These are phyloP conservation scores for Calypte anna DNA, from an alignment of 2,113 vertebrate genomes.

Conservation along the genomic window DNA sequence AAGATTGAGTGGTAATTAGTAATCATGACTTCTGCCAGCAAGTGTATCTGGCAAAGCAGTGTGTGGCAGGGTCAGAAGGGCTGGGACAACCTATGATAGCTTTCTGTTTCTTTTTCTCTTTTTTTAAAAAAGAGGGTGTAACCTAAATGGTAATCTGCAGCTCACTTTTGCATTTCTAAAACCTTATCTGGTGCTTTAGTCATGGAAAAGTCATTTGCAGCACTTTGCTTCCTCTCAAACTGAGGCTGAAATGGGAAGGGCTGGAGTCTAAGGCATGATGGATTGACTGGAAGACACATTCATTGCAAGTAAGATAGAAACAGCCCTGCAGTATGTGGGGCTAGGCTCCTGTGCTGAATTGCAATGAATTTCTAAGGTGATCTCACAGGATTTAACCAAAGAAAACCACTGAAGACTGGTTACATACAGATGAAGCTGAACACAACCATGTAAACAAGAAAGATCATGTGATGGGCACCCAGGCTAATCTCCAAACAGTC, in stretches of 20 bases:
- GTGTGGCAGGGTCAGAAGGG: neutral
- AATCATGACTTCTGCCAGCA: neutral
- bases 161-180: constrained; percentile 40
- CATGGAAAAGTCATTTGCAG: constrained; percentile 32
- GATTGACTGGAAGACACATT: neutral
- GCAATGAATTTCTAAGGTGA: neutral
- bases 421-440: neutral
- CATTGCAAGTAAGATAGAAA: neutral
- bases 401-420: neutral
- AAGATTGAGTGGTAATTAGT: neutral
- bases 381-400: neutral
- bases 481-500: neutral
- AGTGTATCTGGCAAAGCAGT: neutral
- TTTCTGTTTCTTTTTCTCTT: neutral
- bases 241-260: constrained; percentile 1
- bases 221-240: constrained; percentile 10
- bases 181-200: constrained; percentile 48
- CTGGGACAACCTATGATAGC: neutral
- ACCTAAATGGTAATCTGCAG: neutral
- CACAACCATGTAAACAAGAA: neutral
- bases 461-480: neutral
- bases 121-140: neutral
- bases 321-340: neutral
- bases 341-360: neutral
- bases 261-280: neutral